Evolutionary conservation across 2,113 vertebrate genomes (phyloP).

Genomic region (Mobula hypostoma): DNA sequence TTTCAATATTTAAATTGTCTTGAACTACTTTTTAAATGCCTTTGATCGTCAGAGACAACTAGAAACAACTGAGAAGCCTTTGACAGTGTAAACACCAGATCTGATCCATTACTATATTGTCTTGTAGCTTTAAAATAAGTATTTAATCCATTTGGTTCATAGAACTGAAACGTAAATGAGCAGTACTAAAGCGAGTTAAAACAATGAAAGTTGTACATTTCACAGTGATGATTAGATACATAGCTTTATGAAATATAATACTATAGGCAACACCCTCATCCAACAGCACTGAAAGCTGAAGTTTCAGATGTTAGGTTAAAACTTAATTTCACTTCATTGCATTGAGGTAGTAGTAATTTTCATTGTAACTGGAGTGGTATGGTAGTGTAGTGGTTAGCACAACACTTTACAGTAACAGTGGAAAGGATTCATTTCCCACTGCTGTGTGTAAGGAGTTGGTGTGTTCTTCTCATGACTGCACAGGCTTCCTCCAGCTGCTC

Average conservation of each 20-base stretch:
- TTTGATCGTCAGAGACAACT: too few species aligned
- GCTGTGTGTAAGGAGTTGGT: too few species aligned
- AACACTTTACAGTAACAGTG: too few species aligned
- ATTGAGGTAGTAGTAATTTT: not conserved
- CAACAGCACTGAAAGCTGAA: not conserved
- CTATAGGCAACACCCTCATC: not conserved
- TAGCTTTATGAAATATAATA: not conserved
- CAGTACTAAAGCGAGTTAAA: not conserved
- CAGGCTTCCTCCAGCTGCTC: too few species aligned
- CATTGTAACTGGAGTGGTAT: too few species aligned
- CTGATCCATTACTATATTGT: not conserved
- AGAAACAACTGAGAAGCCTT: too few species aligned
- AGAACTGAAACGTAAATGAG: conserved; percentile 3
- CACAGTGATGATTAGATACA: not conserved
- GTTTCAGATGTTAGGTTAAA: not conserved
- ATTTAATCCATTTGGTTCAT: not conserved
- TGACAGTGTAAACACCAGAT: too few species aligned
- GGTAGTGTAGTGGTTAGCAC: too few species aligned
- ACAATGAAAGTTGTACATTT: not conserved
- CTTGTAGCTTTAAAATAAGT: not conserved
- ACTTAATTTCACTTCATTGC: not conserved
- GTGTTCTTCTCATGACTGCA: too few species aligned
- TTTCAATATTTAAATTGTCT: too few species aligned
- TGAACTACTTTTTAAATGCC: too few species aligned
- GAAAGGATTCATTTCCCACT: too few species aligned